Base-by-base conservation (phyloP, 1,140 invertebrate species). In the Eriocheir sinensis region DNA sequence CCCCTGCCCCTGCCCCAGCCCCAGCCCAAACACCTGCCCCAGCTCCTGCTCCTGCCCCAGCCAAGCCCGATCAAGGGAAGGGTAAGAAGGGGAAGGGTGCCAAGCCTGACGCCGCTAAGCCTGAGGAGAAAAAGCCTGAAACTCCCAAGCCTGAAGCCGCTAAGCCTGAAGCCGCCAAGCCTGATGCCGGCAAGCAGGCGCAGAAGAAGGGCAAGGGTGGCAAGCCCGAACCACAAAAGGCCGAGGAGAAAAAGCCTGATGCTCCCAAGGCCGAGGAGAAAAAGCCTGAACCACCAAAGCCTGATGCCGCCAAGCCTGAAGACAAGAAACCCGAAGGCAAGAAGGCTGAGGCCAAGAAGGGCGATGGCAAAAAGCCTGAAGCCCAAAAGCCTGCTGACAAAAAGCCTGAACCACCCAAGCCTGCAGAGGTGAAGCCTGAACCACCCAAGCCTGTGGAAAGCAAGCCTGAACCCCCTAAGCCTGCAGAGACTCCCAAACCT, bases 351-450 rank as follows among this genome's bases (percentile, higher is more conserved):
- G 27, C 40, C 30, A 6, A 79, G 72, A 81, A 92, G 79, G 30
- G 72, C 17, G 34, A 21, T 12, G 91, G 40, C 3, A 72, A 4
- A 9, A 91, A 91, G 34, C 48, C 40, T 9, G 89, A 91, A 32
- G n/a, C 89, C 32, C 41, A 41, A 21, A 60, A 86, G 21, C n/a
- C 89, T 53, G 27, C 60, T 15, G 44, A 48, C 17, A 60, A 30
- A 4, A 34, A 30, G 34, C 30, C 48, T 32, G 89, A 53, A 34
- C 32, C 72, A 0, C 32, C 81, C 0, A 93, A 86, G 21, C 92
- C 92, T 44, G 38, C 15, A 32, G 88, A 81, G 83, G 86, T 27
- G 30, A 94, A 90, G 40, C 81, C 92, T 1, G 36, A n/a, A 32
- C n/a, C n/a, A 12, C 8, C 36, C n/a, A 94, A 93, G 38, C 60